These are phyloP conservation scores for Cerastis rubricosa DNA, from an alignment of 2,888 invertebrate species.

Conservation along the genomic window DNA sequence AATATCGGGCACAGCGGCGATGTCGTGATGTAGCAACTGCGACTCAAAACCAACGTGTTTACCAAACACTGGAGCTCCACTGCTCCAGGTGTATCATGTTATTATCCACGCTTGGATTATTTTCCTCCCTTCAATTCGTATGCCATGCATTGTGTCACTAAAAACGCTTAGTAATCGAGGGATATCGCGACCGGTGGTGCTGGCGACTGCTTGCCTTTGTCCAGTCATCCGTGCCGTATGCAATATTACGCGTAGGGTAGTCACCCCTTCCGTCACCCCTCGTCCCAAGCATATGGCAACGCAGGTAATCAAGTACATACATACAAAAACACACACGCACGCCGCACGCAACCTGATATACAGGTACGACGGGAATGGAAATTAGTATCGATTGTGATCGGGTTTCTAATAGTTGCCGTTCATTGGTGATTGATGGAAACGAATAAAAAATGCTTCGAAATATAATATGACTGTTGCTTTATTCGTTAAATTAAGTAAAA, in stretches of 20 bases:
- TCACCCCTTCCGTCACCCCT: conserved; percentile 51
- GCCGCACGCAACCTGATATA: conserved; percentile 34
- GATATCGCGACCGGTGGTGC: conserved; percentile 47
- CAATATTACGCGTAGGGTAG: conserved; percentile 43
- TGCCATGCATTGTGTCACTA: conserved; percentile 32
- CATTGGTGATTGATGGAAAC: conserved; percentile 33
- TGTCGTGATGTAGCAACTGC: conserved; percentile 54
- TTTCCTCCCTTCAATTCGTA: conserved; percentile 46
- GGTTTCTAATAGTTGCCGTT: conserved; percentile 44
- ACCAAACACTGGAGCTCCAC: conserved; percentile 44
- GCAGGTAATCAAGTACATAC: conserved; percentile 47
- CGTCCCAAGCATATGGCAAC: conserved; percentile 30
- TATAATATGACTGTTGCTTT: not conserved
- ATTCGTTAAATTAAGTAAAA: conserved; percentile 22
- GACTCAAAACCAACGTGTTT: conserved; percentile 32
- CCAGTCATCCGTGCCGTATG: conserved; percentile 55
- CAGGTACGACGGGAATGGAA: conserved; percentile 52
- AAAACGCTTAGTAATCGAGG: conserved; percentile 54
- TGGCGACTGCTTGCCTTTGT: conserved; percentile 52
- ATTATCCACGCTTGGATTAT: conserved; percentile 53
- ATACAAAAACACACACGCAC: conserved; percentile 35
- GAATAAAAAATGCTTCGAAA: not conserved
- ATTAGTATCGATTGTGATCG: conserved; percentile 51
- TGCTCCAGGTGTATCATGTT: conserved; percentile 55
- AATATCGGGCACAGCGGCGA: conserved; percentile 47